phyloP scores from a whole-genome alignment of 2,888 invertebrate species.

The Tiliacea citrago region DNA sequence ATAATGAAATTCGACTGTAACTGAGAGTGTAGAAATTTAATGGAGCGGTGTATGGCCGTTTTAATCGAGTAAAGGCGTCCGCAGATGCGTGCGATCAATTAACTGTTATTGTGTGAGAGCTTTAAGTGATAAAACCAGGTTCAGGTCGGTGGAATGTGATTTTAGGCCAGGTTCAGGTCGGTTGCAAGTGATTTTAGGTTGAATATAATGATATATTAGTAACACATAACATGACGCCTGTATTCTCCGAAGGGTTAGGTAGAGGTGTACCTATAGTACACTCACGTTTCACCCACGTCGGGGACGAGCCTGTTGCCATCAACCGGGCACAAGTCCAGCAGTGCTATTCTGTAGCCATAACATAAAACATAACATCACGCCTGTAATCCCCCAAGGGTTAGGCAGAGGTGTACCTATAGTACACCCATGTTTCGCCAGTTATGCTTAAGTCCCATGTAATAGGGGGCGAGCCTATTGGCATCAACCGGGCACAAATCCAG shows the following conservation, averaged over 20 bases:
- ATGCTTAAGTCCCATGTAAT: no score
- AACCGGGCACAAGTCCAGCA: no score
- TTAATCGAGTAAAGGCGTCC: conserved; percentile 33
- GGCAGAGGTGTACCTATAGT: no score
- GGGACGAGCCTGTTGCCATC: no score
- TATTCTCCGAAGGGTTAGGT: not conserved
- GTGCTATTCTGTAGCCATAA: no score
- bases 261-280: not conserved
- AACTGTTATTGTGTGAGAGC: conserved; percentile 25
- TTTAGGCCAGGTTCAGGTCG: conserved; percentile 2
- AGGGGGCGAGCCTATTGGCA: no score
- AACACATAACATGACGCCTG: no score
- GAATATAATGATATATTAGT: not conserved
- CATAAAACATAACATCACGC: not conserved
- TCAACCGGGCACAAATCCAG: no score
- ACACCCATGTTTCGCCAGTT: not conserved
- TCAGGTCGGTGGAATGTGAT: not conserved
- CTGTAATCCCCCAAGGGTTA: not conserved
- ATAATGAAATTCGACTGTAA: conserved; percentile 35
- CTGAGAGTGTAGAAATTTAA: conserved; percentile 27
- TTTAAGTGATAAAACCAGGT: conserved; percentile 12
- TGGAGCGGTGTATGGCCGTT: conserved; percentile 41
- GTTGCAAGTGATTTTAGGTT: not conserved
- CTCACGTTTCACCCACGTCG: no score
- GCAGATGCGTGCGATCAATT: conserved; percentile 41